Conservation (phyloP, 2,113 vertebrate genomes). For the Neodon shergylaensis region DNA sequence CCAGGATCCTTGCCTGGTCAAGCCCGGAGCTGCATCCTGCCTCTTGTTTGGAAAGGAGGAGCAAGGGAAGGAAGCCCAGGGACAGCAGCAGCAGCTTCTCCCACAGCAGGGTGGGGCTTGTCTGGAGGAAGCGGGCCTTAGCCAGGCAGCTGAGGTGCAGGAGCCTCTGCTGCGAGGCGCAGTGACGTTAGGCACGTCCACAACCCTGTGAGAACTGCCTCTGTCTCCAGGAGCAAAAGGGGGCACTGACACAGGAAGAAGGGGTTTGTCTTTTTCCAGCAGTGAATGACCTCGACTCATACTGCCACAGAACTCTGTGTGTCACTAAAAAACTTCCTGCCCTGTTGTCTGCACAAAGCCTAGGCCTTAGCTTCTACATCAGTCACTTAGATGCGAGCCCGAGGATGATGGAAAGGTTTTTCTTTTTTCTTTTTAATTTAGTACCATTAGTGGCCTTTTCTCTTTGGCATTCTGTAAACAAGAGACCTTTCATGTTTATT, state of each 20-base stretch:
- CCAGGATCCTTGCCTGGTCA: not conserved
- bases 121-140: constrained; percentile 77
- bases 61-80: not conserved
- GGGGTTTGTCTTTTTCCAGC: constrained; percentile 76
- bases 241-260: constrained; percentile 78
- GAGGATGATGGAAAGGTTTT: not conserved
- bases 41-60: not conserved
- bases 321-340: not conserved
- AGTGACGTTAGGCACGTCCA: constrained; percentile 81
- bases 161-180: not conserved
- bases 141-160: constrained; percentile 71
- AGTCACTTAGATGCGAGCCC: not conserved
- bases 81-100: not conserved
- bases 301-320: not conserved
- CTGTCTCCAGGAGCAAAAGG: not conserved
- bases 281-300: constrained; percentile 29
- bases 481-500: not conserved
- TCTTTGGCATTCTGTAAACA: not conserved
- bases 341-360: not conserved
- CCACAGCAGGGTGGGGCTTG: constrained; percentile 47
- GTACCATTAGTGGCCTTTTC: not conserved
- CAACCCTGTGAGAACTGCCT: constrained; percentile 46
- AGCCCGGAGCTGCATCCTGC: not conserved
- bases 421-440: not conserved
- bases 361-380: not conserved